phyloP scores from a whole-genome alignment of 2,113 vertebrate genomes.

The Propithecus coquereli region DNA sequence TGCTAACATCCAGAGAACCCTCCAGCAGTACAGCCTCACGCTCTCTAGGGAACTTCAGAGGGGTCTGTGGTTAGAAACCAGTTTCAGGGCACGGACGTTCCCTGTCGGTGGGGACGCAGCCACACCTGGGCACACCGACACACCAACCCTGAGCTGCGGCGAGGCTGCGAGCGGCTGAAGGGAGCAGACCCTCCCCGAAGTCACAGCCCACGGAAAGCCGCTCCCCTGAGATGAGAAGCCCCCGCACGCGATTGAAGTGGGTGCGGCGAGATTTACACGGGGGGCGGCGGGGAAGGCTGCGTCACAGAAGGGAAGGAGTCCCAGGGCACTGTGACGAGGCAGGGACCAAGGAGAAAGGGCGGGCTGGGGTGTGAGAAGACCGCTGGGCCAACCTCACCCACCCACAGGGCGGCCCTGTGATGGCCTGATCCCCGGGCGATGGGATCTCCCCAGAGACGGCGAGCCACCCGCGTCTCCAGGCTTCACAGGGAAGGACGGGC shows the following conservation, averaged over 20 bases:
- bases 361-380: background rate
- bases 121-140: background rate
- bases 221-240: background rate
- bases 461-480: background rate
- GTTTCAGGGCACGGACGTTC: background rate
- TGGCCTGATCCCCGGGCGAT: background rate
- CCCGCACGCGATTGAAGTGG: accelerated
- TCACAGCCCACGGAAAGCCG: background rate
- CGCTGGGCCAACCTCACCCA: background rate
- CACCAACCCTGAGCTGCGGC: background rate
- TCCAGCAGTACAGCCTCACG: background rate
- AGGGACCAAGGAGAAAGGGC: background rate
- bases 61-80: background rate
- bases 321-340: background rate
- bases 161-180: background rate
- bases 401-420: background rate
- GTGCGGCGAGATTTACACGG: background rate
- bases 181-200: background rate
- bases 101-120: background rate
- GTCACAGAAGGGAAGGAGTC: background rate
- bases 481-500: background rate
- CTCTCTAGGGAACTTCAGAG: background rate
- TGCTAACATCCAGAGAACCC: background rate
- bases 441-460: background rate
- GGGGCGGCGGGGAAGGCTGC: accelerated